A percentile compares a stretch with the other conserved stretches of the same genome.
Conservation (phyloP, 2,797 vertebrate species). For the Chiroxiphia lanceolata region DNA sequence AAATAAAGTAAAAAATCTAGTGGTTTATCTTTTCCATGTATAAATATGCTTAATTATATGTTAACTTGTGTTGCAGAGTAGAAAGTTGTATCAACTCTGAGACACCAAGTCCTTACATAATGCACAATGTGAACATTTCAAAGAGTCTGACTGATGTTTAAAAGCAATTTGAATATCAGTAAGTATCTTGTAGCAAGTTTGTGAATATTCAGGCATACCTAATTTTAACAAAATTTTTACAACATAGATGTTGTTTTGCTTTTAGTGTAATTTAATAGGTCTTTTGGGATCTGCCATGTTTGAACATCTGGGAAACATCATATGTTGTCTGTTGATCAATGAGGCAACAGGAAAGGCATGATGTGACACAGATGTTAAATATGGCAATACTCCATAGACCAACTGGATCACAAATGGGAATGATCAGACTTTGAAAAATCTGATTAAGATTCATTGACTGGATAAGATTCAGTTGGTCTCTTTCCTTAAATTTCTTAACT, state of each 20-base stretch:
- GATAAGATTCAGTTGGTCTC: not conserved
- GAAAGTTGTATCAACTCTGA: not conserved
- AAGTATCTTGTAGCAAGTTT: not conserved
- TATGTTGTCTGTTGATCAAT: slow-evolving; percentile 57
- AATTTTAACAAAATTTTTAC: not conserved
- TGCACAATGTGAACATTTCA: not conserved
- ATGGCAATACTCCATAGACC: slow-evolving; percentile 57
- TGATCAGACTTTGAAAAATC: slow-evolving; percentile 57
- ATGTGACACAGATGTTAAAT: slow-evolving; percentile 73
- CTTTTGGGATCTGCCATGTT: slow-evolving; percentile 45
- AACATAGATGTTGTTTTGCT: slow-evolving; percentile 30
- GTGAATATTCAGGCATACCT: slow-evolving; percentile 20
- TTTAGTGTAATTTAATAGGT: slow-evolving; percentile 47
- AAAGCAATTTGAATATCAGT: not conserved
- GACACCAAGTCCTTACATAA: not conserved
- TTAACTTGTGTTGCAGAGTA: not conserved
- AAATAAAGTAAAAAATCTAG: not conserved
- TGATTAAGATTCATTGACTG: slow-evolving; percentile 47
- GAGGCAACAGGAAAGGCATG: slow-evolving; percentile 71
- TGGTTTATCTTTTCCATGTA: not conserved
- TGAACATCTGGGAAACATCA: slow-evolving; percentile 74
- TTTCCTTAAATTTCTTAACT: not conserved
- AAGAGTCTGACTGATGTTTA: not conserved
- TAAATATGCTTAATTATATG: not conserved
- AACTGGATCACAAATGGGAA: slow-evolving; percentile 58